phyloP scores from a whole-genome alignment of 2,888 invertebrate species.

The Abrostola triplasia region DNA sequence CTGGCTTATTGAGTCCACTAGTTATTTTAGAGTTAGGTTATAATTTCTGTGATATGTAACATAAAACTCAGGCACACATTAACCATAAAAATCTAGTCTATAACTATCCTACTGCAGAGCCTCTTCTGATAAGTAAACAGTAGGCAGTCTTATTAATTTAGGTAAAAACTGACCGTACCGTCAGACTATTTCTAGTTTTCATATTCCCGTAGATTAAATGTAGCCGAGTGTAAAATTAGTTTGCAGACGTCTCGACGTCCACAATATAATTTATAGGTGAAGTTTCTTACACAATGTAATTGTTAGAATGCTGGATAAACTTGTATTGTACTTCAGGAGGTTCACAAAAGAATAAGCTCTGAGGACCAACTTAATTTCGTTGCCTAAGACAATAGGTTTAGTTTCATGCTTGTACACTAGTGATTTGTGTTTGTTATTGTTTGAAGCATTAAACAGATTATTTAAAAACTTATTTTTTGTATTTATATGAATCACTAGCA shows the following conservation, averaged over 20 bases:
- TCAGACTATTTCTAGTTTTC: slow-evolving; percentile 24
- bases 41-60: too few species aligned
- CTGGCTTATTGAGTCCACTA: too few species aligned
- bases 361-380: slow-evolving; percentile 36
- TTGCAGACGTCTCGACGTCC: slow-evolving; percentile 34
- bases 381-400: slow-evolving; percentile 43
- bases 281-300: slow-evolving; percentile 52
- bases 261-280: slow-evolving; percentile 55
- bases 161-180: slow-evolving; percentile 5
- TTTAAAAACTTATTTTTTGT: too few species aligned
- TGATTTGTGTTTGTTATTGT: slow-evolving; percentile 43
- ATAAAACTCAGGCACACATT: too few species aligned
- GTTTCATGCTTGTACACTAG: slow-evolving; percentile 40
- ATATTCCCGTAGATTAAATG: slow-evolving; percentile 61
- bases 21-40: too few species aligned
- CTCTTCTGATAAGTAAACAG: background rate
- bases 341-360: slow-evolving; percentile 48
- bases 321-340: slow-evolving; percentile 42
- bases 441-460: too few species aligned
- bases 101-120: too few species aligned
- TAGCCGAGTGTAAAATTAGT: slow-evolving; percentile 64
- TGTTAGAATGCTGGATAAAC: slow-evolving; percentile 45
- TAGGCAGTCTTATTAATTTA: background rate
- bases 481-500: too few species aligned
- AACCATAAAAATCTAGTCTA: too few species aligned